Conservation (phyloP, 64 coral and sea anemone species). For the Exaiptasia diaphana region DNA sequence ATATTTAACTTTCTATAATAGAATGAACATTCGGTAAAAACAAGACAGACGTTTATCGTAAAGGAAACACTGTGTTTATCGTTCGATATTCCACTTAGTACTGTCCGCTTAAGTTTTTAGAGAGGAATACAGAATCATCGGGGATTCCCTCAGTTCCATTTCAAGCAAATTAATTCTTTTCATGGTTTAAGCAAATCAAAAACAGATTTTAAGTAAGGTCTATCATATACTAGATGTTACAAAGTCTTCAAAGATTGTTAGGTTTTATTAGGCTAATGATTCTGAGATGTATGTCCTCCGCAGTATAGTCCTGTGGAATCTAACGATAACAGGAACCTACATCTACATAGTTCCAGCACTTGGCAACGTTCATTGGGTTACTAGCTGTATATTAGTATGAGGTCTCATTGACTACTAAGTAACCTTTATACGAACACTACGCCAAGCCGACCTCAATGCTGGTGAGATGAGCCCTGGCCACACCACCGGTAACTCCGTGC, state of each 20-base stretch:
- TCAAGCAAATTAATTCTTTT: background rate
- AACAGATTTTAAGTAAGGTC: background rate
- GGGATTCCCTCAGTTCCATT: too few species aligned
- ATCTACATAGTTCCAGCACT: too few species aligned
- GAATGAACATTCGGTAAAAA: background rate
- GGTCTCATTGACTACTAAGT: too few species aligned
- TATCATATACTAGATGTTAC: slow-evolving; percentile 37
- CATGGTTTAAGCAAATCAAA: background rate
- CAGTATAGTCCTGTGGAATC: slow-evolving; percentile 34
- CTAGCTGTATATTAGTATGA: too few species aligned
- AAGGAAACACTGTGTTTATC: slow-evolving; percentile 30
- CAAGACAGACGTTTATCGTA: slow-evolving; percentile 31
- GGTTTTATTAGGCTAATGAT: slow-evolving; percentile 34
- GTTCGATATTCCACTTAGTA: background rate
- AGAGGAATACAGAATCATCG: background rate
- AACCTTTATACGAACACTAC: too few species aligned
- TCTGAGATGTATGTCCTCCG: slow-evolving; percentile 21
- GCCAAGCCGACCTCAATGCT: too few species aligned
- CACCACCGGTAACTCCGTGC: too few species aligned
- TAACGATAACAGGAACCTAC: slow-evolving; percentile 34
- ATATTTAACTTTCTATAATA: background rate
- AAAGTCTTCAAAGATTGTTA: slow-evolving; percentile 44
- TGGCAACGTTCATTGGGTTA: too few species aligned
- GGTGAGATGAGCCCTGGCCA: too few species aligned
- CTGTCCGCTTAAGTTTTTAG: background rate